phyloP scores from a whole-genome alignment of 2,888 invertebrate genomes.

The Rhopalosiphum nymphaeae region DNA sequence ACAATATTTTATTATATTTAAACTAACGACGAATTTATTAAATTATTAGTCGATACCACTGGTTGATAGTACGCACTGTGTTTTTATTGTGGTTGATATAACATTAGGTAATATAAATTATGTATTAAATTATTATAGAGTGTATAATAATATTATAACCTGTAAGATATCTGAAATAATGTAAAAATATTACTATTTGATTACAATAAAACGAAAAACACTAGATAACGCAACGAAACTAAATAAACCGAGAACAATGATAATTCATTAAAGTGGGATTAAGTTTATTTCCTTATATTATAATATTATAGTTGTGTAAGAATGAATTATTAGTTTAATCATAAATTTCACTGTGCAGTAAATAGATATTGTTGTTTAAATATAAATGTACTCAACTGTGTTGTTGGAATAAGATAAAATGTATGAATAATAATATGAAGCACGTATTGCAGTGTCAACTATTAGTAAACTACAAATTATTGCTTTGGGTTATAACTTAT shows the following conservation, averaged over 20 bases:
- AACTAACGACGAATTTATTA: not conserved
- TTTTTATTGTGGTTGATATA: not conserved
- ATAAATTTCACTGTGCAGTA: constrained; percentile 20
- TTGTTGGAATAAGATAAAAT: constrained; percentile 31
- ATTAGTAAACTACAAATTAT: constrained; percentile 17
- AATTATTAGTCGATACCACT: not conserved
- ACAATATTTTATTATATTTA: not conserved
- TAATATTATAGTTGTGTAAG: constrained; percentile 20
- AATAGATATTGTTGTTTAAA: constrained; percentile 34
- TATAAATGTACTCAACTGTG: constrained; percentile 28
- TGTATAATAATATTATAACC: not conserved
- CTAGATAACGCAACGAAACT: not conserved
- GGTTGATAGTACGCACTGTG: not conserved
- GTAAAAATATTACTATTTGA: not conserved
- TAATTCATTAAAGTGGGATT: constrained; percentile 23
- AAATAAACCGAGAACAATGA: constrained; percentile 7
- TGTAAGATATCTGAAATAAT: not conserved
- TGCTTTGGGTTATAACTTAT: not conserved
- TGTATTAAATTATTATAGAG: not conserved
- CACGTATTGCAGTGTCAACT: constrained; percentile 28
- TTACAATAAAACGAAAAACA: not conserved
- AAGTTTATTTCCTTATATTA: constrained; percentile 36
- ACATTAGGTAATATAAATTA: not conserved
- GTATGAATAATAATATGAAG: constrained; percentile 11
- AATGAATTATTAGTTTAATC: constrained; percentile 59